These are phyloP conservation scores for Malacoctenus gilli DNA, from an alignment of 2,797 vertebrate genomes.

Conservation along the genomic window DNA sequence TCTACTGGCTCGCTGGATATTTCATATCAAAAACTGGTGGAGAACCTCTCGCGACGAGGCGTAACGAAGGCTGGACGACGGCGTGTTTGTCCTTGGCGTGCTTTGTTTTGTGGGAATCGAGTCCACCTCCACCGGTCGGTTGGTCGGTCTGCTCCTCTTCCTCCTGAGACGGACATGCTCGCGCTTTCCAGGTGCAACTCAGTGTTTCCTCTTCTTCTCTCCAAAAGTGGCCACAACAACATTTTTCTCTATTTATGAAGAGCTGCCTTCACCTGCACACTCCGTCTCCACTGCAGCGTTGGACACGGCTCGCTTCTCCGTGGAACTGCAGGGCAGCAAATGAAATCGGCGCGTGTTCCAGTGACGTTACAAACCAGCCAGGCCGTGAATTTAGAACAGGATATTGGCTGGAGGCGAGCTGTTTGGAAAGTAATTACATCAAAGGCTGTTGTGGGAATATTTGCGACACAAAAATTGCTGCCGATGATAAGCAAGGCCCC, in stretches of 20 bases:
- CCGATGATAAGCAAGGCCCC: slow-evolving; percentile 76
- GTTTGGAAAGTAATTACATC: slow-evolving; percentile 85
- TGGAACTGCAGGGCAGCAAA: slow-evolving; percentile 50
- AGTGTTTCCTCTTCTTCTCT: slow-evolving; percentile 19
- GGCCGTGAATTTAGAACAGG: slow-evolving; percentile 76
- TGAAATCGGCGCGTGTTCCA: slow-evolving; percentile 68
- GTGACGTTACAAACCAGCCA: slow-evolving; percentile 71
- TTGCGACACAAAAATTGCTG: slow-evolving; percentile 78
- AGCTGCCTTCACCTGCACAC: slow-evolving; percentile 16
- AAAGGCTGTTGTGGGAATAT: slow-evolving; percentile 81
- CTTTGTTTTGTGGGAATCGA: slow-evolving; percentile 14
- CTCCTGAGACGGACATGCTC: slow-evolving; percentile 10
- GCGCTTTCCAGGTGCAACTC: not conserved
- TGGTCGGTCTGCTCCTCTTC: slow-evolving; percentile 8
- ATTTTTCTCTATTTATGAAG: not conserved
- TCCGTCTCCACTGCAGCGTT: slow-evolving; percentile 1
- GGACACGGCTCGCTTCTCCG: slow-evolving; percentile 16
- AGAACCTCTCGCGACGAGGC: not conserved
- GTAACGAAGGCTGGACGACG: not conserved
- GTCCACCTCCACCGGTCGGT: slow-evolving; percentile 1
- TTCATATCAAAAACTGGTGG: not conserved
- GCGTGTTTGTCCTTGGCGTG: not conserved
- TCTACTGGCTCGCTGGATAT: too few species aligned
- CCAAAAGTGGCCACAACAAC: slow-evolving; percentile 7
- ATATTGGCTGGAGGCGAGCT: slow-evolving; percentile 78